Conservation (phyloP, 2,113 vertebrate species). For the Columbina picui region DNA sequence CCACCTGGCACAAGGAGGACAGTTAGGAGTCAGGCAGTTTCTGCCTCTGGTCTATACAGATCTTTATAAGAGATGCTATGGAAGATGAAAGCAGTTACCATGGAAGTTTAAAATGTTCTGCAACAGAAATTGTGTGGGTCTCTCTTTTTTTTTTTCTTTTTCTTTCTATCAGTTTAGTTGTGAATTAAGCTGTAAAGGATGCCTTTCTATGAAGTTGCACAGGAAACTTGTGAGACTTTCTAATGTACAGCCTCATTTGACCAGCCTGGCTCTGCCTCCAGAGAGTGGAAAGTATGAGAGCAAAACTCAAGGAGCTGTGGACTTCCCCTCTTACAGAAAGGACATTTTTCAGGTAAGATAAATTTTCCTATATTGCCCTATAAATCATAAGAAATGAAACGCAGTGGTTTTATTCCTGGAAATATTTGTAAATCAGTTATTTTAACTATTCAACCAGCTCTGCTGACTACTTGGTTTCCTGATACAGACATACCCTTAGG, state of each 20-base stretch:
- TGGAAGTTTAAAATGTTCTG: not conserved
- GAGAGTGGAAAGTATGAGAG: conserved; percentile 26
- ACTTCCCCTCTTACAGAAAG: conserved; percentile 50
- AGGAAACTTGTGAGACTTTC: not conserved
- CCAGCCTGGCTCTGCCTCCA: conserved; percentile 11
- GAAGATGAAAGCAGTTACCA: not conserved
- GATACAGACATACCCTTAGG: conserved; percentile 60
- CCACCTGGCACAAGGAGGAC: not conserved
- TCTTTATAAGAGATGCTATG: not conserved
- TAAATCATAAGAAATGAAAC: conserved; percentile 52
- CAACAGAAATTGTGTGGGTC: not conserved
- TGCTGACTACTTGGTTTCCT: conserved; percentile 62
- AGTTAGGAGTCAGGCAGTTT: not conserved
- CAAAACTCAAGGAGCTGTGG: conserved; percentile 11
- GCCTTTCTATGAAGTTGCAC: not conserved
- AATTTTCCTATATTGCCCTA: conserved; percentile 66
- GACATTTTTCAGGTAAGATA: conserved; percentile 69
- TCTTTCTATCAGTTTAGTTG: not conserved
- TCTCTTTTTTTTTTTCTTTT: not conserved
- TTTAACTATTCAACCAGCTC: conserved; percentile 59
- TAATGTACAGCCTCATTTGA: conserved; percentile 28
- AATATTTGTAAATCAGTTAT: conserved; percentile 69
- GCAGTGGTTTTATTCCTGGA: conserved; percentile 57
- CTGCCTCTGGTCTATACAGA: rapidly evolving
- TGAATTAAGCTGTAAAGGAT: conserved; percentile 28